Conservation (phyloP, 1,140 invertebrate genomes). For the Centruroides sculpturatus region DNA sequence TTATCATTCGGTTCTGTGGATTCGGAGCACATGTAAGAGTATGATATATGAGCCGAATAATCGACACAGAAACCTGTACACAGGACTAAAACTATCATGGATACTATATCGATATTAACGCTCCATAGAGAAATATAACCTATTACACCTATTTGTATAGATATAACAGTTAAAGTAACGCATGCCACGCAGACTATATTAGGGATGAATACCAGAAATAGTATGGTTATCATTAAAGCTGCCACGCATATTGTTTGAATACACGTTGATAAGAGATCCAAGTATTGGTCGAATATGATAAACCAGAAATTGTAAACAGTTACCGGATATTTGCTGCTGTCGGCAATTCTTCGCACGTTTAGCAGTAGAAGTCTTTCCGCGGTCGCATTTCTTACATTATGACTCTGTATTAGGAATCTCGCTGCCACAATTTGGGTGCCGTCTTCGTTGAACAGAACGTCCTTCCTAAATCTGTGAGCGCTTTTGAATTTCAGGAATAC, state of each 20-base stretch:
- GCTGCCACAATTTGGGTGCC: slow-evolving; percentile 62
- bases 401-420: slow-evolving; percentile 71
- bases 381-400: slow-evolving; percentile 75
- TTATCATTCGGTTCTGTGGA: slow-evolving; percentile 37
- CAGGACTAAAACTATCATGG: slow-evolving; percentile 98
- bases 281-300: slow-evolving; percentile 87
- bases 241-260: slow-evolving; percentile 84
- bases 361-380: slow-evolving; percentile 80
- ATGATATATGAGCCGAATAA: slow-evolving; percentile 92
- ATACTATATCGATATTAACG: slow-evolving; percentile 88
- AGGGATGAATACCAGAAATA: slow-evolving; percentile 89
- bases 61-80: slow-evolving; percentile 95
- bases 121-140: slow-evolving; percentile 93
- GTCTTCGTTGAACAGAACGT: slow-evolving; percentile 65
- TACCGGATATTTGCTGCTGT: slow-evolving; percentile 61
- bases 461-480: slow-evolving; percentile 53
- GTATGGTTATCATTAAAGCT: slow-evolving; percentile 83
- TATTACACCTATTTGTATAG: slow-evolving; percentile 83
- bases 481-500: slow-evolving; percentile 22
- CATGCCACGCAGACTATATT: slow-evolving; percentile 82
- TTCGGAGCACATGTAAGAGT: slow-evolving; percentile 78
- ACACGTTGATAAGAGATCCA: slow-evolving; percentile 76
- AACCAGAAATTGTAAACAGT: slow-evolving; percentile 88
- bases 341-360: slow-evolving; percentile 57
- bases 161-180: slow-evolving; percentile 88